Base-by-base conservation (phyloP, 1,140 invertebrate genomes). In the Lepidotrigona ventralis region DNA sequence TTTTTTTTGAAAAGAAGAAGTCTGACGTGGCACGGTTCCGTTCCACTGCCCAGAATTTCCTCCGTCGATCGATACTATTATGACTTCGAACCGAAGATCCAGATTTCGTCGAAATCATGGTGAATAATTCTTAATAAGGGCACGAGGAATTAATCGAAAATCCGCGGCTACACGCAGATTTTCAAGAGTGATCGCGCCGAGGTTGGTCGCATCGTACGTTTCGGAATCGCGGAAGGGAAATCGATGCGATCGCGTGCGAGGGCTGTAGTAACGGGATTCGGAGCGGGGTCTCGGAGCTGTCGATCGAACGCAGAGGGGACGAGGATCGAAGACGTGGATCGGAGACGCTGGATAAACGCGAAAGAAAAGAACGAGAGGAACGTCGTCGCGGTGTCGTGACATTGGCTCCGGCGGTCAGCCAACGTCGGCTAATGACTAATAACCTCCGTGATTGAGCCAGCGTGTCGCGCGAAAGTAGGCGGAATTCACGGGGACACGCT, bases 201-300 rank as follows among this genome's bases (percentile, higher is more conserved):
- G 17, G 19, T 53, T 77, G 33, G 63, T 71, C 58, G 71, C 53
- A 8, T 46, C 39, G 60, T 70, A 63, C 71, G 77, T 85, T 87
- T 79, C 77, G 85, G 58, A 85, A 86, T 87, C 76, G 84, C 82
- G 86, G 89, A 91, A 83, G 82, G 88, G 89, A 90, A 91, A 91
- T 88, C 89, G 86, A 90, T 88, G 85, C 26, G 86, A 91, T 92
- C 89, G 90, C 86, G 87, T 88, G 90, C 85, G 69, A 69, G 83
- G 88, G 71, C 86, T 83, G 84, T 92, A 92, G 84, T 92, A 92
- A 92, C 90, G 90, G 91, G 85, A 92, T 90, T 89, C 80, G 85
- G 39, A 78, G 86, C 80, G 79, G 83, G 82, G 84, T 87, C 83
- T 88, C 39, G 39, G 54, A 33, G 81, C 85, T 84, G 80, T 91